Base-by-base conservation (phyloP, 2,113 vertebrate species). In the Lophura nycthemera region DNA sequence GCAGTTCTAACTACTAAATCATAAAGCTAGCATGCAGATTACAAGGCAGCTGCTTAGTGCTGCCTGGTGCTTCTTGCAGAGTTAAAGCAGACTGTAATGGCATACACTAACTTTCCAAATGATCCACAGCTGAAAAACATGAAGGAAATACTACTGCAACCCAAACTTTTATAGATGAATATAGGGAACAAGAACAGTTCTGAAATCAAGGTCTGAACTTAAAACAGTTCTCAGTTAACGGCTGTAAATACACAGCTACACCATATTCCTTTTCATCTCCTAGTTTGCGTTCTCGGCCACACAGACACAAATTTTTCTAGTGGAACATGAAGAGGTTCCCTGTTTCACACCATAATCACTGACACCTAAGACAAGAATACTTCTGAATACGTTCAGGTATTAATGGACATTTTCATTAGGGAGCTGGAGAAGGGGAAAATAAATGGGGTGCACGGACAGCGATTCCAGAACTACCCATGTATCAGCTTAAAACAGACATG, bases 201-300 rank as follows among this genome's bases (percentile, higher is more conserved):
- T 76, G 47, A 48, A 50, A 36, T 50, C 17, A 2, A 61, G 47
- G n/a, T 50, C 67, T 36, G 59, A 85, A 85, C 5, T 42, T 72
- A 63, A 43, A 57, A 1, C 54, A 52, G 11, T 13, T 73, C n/a
- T 80, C 67, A 69, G 2, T 7, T 36, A 59, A 66, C 84, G 40
- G 30, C 30, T 54, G 40, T 42, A 72, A 83, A 73, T 18, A 57
- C 5, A 80, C 8, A 8, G 69, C 36, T 66, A 47, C 6, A 40
- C 17, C 16, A 56, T 3, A 21, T 9, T 57, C 36, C 10, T 80
- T 73, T 36, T 19, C 3, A n/a, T 24, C 21, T 80, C 2, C 0
- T 50, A 52, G 17, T 30, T 66, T 71, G 6, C 54, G 10, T 38
- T 84, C 38, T 60, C 60, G 21, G 59, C 15, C 47, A 71, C 13